phyloP scores from a whole-genome alignment of 2,797 vertebrate species.

The Sebastes itinus region DNA sequence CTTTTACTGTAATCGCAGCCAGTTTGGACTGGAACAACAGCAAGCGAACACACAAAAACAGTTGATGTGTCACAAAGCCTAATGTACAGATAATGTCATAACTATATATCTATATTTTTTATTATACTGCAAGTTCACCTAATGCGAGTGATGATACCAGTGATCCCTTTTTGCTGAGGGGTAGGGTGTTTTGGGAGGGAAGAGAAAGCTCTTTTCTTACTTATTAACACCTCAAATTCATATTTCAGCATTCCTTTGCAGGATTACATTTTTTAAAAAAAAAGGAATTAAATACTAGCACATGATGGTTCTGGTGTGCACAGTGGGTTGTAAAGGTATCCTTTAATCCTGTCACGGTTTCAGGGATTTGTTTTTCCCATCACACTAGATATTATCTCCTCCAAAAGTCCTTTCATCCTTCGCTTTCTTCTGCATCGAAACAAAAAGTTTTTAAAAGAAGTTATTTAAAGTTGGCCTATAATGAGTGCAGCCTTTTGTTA shows the following conservation, averaged over 20 bases:
- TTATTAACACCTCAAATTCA: not conserved
- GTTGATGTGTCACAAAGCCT: not conserved
- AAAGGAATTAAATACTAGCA: not conserved
- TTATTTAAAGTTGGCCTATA: not conserved
- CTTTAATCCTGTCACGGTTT: not conserved
- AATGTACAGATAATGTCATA: not conserved
- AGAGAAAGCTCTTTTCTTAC: not conserved
- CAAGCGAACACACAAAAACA: slow-evolving; percentile 35
- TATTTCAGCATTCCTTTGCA: not conserved
- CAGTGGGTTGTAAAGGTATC: not conserved
- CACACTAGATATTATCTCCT: not conserved
- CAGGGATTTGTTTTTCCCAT: not conserved
- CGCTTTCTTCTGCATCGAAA: not conserved
- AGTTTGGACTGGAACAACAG: slow-evolving; percentile 34
- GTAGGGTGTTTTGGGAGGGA: not conserved
- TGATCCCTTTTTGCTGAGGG: not conserved
- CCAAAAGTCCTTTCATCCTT: not conserved
- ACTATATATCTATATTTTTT: not conserved
- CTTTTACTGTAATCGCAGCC: slow-evolving; percentile 66
- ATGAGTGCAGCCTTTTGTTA: not conserved
- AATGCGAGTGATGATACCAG: not conserved
- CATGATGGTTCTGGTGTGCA: not conserved
- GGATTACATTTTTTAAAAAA: not conserved
- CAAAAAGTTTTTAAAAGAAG: not conserved
- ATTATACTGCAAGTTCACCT: not conserved